Evolutionary conservation across 2,797 vertebrate species (phyloP), one percentile per base, ranked within the genome.

Genomic region (Furcifer pardalis): DNA sequence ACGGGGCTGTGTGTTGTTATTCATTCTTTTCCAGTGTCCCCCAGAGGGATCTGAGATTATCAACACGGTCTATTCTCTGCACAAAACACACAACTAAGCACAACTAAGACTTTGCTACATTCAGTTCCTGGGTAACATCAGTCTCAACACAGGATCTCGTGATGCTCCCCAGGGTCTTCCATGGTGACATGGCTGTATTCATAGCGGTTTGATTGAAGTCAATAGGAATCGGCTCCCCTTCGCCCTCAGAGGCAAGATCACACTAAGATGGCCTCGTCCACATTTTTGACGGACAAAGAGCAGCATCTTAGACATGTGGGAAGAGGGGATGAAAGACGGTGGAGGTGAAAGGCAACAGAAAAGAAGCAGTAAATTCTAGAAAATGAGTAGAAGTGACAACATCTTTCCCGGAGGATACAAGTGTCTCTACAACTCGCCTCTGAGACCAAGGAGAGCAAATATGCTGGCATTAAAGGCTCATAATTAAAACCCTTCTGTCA

Each of bases 401-500:
- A 4, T 0, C 60, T 49, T 86, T 88, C 89, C 74, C 0, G 27
- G 88, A 40, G 68, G 91, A 83, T 0, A 25, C 5, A 23, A 0
- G 88, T 66, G 79, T 42, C 86, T 60, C 1, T 7, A 0, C 35
- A 0, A 0, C 44, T 86, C 83, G 78, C 77, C 49, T 59, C 59
- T 27, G 59, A 59, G 62, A 63, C 84, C 0, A 15, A 44, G 74
- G 0, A 0, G 52, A 77, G 75, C 80, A 65, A 46, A 76, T 27
- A 83, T 79, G 17, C 2, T 0, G 0, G 81, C 73, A 72, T 84
- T 5, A 66, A 75, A 85, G 77, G 79, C 83, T 84, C 82, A 35
- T 90, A 87, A 81, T 82, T 74, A 81, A 85, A 91, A 46, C 59
- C 84, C 88, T 79, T 86, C 91, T 86, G 63, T 88, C 90, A 83